A percentile compares a stretch with the other conserved stretches of the same genome.
These are phyloP conservation scores for Papilio helenus DNA, from an alignment of 1,140 invertebrate genomes.

Conservation along the genomic window DNA sequence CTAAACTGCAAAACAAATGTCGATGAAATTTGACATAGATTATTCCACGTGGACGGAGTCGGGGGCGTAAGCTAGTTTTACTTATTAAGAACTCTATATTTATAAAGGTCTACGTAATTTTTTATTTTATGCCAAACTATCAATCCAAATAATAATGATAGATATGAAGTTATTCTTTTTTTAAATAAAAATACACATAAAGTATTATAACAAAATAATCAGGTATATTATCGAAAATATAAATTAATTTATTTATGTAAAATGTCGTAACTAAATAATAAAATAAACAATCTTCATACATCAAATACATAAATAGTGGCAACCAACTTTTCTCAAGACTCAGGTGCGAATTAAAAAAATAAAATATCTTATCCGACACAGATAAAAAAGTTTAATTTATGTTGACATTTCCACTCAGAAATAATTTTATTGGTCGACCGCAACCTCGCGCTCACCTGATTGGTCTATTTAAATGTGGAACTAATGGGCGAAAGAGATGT, in stretches of 20 bases:
- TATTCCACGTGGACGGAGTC: no score
- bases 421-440: conserved; percentile 77
- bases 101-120: no score
- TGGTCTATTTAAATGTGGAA: conserved; percentile 76
- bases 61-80: no score
- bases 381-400: conserved; percentile 69
- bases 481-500: conserved; percentile 69
- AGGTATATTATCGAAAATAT: not conserved
- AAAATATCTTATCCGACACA: conserved; percentile 14
- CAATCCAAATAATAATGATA: not conserved
- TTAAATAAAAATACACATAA: not conserved
- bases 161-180: not conserved
- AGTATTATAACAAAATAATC: not conserved
- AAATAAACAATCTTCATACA: not conserved
- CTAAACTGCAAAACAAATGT: no score
- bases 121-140: no score
- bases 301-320: conserved; percentile 1
- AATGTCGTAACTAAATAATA: not conserved
- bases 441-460: conserved; percentile 60
- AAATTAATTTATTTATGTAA: not conserved
- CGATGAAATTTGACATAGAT: no score
- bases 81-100: no score
- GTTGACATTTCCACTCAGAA: conserved; percentile 76
- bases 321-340: conserved; percentile 21
- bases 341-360: conserved; percentile 24